Base-by-base conservation (phyloP, 2,797 vertebrate genomes). In the Anguilla pacifica region DNA sequence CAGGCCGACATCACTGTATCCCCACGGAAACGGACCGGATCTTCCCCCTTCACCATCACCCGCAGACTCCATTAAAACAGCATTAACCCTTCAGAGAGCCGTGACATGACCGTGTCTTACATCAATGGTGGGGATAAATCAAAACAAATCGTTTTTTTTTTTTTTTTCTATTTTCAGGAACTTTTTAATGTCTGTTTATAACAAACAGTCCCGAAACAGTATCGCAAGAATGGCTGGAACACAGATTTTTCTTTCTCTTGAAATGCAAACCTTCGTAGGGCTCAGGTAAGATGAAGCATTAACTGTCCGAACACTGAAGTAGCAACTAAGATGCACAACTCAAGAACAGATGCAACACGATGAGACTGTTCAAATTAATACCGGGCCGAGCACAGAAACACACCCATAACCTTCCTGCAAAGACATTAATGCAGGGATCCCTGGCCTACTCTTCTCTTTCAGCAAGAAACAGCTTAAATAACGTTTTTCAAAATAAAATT, bases 241-340 rank as follows among this genome's bases (percentile, higher is more conserved):
- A 88, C 64, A 28, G 79, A 49, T 82, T 82, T 82, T 51, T 82
- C 46, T 51, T 51, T 82, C 46, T 19, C 25, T 82, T 51, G 79
- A 82, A 82, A 82, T n/a, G 43, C 79, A 88, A 79, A 85, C 53
- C 67, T 61, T 85, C 59, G 83, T 81, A 84, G 55, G 43, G 84
- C 91, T 91, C 89, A 88, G 64, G 81, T 90, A 89, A 89, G 61
- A 91, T 87, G 91, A 87, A 89, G 84, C 89, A 72, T 87, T 35
- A 85, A 28, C 35, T 70, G 86, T 84, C 87, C 82, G 89, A 87
- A 91, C 87, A 93, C 85, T 88, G 91, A 93, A 94, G 92, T 91
- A 92, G 88, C 92, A 89, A 88, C 91, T 94, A 94, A 89, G 93
- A 94, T 91, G 91, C 88, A 91, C 92, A 93, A 91, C 90, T 93